Base-by-base conservation (phyloP, 2,888 invertebrate genomes). In the Ophion ventricosus region DNA sequence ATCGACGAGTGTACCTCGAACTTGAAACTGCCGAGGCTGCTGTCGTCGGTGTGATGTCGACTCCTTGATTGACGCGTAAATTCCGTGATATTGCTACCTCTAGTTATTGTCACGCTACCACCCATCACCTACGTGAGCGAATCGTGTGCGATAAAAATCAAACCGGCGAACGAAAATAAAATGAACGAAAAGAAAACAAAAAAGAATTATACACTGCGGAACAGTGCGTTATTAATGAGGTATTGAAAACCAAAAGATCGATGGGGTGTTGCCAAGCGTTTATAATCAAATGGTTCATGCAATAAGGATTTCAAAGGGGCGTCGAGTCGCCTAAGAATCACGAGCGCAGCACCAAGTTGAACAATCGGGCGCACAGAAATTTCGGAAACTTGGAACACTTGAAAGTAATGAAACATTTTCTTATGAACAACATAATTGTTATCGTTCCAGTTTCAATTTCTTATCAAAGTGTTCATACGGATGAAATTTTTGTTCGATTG, bases 1-100 rank as follows among this genome's bases (percentile, higher is more conserved):
- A 70, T 82, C 57, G 74, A 83, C 70, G 63, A 57, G 54, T 94
- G 95, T 94, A 96, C 96, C 95, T 96, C 96, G 89, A 95, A 95
- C 92, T 95, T 95, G 91, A 95, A 95, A 93, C 96, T 96, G 92
- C 96, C 96, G 81, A 96, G 94, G 83, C 96, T 96, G 87, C 96
- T 96, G 90, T 96, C 96, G 91, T 96, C 96, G 0, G 96, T 96
- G 88, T 95, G 95, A 86, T 95, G 96, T 73, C 96, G 94, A 84
- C 94, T 95, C 85, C 95, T 94, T 59, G 93, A 91, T 86, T 95
- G 90, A 79, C 91, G 91, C 83, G 89, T 90, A 80, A 89, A 85
- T 88, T 93, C 93, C 83, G 90, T 90, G 83, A 91, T 87, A 90
- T 91, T 92, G 89, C 89, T 91, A 87, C 93, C 93, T 90, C 94